phyloP scores from a whole-genome alignment of 2,113 vertebrate species.

The Gulo gulo region DNA sequence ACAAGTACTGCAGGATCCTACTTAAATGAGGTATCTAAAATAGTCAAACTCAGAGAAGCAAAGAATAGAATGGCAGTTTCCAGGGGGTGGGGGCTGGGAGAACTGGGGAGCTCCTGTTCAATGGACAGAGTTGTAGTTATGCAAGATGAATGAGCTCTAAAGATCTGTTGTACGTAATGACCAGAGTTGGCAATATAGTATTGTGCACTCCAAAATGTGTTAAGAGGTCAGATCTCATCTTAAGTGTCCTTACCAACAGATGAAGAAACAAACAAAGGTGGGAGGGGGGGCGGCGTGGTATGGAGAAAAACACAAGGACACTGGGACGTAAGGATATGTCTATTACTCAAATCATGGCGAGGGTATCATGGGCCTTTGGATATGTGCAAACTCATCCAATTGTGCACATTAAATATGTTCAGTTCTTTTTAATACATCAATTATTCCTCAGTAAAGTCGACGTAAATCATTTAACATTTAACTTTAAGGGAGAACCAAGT shows the following conservation, averaged over 20 bases:
- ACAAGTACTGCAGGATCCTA: not conserved
- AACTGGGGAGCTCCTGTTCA: not conserved
- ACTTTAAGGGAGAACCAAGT: not conserved
- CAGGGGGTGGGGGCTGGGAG: not conserved
- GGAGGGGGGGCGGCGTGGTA: accelerated
- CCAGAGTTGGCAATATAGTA: accelerated
- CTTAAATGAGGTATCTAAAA: not conserved
- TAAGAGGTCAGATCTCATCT: not conserved
- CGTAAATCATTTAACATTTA: not conserved
- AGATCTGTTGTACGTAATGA: not conserved
- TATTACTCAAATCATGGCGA: not conserved
- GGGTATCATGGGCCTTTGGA: not conserved
- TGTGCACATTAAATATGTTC: not conserved
- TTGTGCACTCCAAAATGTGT: not conserved
- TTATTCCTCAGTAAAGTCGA: not conserved
- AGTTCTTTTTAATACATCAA: not conserved
- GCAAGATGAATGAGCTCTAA: not conserved
- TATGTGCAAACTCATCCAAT: not conserved
- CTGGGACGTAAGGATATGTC: not conserved
- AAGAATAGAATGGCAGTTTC: not conserved
- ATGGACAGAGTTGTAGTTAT: not conserved
- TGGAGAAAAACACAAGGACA: not conserved
- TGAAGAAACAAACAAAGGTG: not conserved
- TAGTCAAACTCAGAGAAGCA: not conserved
- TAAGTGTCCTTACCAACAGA: no score